Evolutionary conservation across 2,113 vertebrate species (phyloP).

Genomic region (Vombatus ursinus): DNA sequence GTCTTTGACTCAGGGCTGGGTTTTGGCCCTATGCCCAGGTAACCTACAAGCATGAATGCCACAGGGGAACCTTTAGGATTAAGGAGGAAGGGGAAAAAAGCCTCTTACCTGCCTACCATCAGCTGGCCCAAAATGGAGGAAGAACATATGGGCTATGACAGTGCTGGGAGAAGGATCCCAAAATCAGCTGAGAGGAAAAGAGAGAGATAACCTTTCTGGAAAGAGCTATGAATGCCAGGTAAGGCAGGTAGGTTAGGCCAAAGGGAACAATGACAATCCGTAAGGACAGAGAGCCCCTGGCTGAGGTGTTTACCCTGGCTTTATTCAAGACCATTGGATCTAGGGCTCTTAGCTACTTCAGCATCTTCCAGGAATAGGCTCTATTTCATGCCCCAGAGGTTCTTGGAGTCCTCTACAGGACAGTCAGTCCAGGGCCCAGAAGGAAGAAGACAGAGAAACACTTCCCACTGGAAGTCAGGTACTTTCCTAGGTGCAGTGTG

Average conservation of each 20-base stretch:
- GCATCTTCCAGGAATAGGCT: neutral
- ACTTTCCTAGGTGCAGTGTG: neutral
- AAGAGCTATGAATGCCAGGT: neutral
- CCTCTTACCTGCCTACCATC: neutral
- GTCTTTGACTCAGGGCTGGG: neutral
- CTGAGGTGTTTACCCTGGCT: neutral
- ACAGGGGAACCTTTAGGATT: neutral
- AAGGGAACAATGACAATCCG: neutral
- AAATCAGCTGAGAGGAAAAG: neutral
- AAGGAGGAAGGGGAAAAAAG: neutral
- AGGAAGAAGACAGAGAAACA: neutral
- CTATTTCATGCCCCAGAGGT: neutral
- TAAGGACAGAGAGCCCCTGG: neutral
- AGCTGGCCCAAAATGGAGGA: neutral
- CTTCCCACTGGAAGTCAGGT: neutral
- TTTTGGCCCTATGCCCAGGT: neutral
- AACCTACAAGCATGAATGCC: neutral
- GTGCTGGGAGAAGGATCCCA: neutral
- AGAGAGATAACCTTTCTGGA: neutral
- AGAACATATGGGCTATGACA: neutral
- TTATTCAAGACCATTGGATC: neutral
- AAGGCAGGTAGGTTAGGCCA: neutral
- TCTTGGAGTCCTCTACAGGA: neutral
- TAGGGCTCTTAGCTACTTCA: neutral
- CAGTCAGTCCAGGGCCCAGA: neutral